These are phyloP conservation scores for Tenebrio molitor DNA, from an alignment of 1,140 invertebrate genomes.

Conservation along the genomic window DNA sequence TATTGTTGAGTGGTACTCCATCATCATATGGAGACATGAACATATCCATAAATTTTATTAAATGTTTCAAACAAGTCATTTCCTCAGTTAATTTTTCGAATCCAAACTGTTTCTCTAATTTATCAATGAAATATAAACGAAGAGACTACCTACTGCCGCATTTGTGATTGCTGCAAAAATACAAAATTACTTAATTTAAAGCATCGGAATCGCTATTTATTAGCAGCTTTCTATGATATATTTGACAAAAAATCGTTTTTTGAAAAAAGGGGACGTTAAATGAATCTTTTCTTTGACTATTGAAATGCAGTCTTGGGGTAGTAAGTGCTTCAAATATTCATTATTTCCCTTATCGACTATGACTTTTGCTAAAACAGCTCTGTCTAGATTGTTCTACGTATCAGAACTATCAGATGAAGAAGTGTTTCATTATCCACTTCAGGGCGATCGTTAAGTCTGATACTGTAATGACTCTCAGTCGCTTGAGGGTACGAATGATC, in stretches of 20 bases:
- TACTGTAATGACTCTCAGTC: neutral
- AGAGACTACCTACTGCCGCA: too few species aligned
- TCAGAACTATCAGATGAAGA: neutral
- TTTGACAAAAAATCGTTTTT: slow-evolving; percentile 16
- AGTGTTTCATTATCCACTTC: neutral
- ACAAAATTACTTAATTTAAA: slow-evolving; percentile 34
- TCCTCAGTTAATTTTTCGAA: slow-evolving; percentile 9
- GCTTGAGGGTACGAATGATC: too few species aligned
- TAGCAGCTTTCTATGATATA: slow-evolving; percentile 22
- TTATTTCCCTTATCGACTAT: slow-evolving; percentile 19
- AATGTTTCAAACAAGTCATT: slow-evolving; percentile 1
- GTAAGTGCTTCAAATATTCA: neutral
- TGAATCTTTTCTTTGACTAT: neutral
- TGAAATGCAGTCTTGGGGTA: neutral
- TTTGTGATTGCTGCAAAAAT: neutral
- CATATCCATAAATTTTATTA: too few species aligned
- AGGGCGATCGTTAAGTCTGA: neutral
- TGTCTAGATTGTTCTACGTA: slow-evolving; percentile 4
- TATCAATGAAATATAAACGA: neutral
- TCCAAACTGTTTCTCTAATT: neutral
- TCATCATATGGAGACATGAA: too few species aligned
- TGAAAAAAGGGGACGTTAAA: slow-evolving; percentile 23
- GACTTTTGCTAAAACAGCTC: neutral
- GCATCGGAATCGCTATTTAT: slow-evolving; percentile 37
- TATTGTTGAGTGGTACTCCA: neutral